Evolutionary conservation across 2,113 vertebrate species (phyloP).

Genomic region (Coregonus clupeaformis): DNA sequence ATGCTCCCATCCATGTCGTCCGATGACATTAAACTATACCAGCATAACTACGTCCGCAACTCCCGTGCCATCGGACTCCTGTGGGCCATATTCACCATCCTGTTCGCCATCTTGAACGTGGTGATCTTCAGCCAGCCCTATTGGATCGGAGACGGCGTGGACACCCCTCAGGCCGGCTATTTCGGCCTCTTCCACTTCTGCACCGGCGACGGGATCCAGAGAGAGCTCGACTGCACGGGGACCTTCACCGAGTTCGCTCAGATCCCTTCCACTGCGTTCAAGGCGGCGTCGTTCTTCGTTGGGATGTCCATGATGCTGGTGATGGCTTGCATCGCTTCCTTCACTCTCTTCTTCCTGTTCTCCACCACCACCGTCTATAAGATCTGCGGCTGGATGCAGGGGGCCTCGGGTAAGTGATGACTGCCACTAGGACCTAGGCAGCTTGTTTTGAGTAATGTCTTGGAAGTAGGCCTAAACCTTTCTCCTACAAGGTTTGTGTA

Average conservation of each 20-base stretch:
- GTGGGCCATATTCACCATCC: constrained; percentile 96
- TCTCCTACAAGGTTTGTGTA: no score
- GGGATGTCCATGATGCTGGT: constrained; percentile 96
- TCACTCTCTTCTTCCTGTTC: constrained; percentile 96
- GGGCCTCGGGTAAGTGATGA: constrained; percentile 81
- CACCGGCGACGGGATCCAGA: constrained; percentile 86
- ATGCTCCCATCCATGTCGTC: constrained; percentile 83
- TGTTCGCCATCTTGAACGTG: constrained; percentile 94
- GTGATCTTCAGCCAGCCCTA: constrained; percentile 96
- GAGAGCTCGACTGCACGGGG: constrained; percentile 89
- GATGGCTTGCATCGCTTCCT: constrained; percentile 90
- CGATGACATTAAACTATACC: constrained; percentile 94
- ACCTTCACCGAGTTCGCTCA: constrained; percentile 95
- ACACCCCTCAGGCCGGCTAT: constrained; percentile 93
- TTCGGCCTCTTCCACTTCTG: constrained; percentile 97
- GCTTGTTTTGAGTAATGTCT: no score
- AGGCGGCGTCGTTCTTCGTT: constrained; percentile 95
- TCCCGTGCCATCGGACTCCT: constrained; percentile 92
- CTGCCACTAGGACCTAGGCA: no score
- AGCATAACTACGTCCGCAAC: constrained; percentile 94
- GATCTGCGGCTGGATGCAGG: constrained; percentile 98
- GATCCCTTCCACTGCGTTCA: constrained; percentile 90
- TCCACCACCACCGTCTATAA: constrained; percentile 96
- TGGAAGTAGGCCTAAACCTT: no score
- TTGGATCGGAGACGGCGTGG: constrained; percentile 95